phyloP scores from a whole-genome alignment of 2,888 invertebrate genomes.

The Euzetes globulus region DNA sequence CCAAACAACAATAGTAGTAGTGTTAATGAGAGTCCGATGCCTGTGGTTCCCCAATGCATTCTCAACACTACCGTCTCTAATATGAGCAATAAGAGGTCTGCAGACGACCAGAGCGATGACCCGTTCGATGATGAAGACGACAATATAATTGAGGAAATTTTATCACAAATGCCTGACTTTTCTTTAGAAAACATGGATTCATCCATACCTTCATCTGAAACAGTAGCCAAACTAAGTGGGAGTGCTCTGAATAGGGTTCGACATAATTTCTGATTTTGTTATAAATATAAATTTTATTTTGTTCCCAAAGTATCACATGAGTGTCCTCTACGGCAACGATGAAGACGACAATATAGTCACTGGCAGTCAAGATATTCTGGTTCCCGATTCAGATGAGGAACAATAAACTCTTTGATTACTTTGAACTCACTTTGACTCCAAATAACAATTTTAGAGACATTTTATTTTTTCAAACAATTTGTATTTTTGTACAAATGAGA shows the following conservation, averaged over 20 bases:
- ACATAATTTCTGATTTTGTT: neutral
- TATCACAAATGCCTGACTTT: conserved; percentile 6
- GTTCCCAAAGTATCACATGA: neutral
- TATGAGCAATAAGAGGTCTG: neutral
- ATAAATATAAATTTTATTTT: neutral
- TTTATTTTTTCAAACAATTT: too few species aligned
- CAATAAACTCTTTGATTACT: too few species aligned
- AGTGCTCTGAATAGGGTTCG: neutral
- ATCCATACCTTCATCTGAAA: neutral
- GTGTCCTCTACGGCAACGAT: neutral
- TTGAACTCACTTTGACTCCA: neutral
- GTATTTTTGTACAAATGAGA: too few species aligned
- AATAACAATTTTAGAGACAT: neutral
- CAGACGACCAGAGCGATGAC: neutral
- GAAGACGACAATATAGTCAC: neutral
- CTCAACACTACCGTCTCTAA: too few species aligned
- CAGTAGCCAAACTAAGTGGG: neutral
- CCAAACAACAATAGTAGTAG: too few species aligned
- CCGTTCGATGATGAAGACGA: neutral
- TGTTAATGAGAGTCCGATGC: too few species aligned
- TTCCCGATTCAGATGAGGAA: conserved; percentile 5
- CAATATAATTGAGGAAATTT: neutral
- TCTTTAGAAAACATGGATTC: neutral
- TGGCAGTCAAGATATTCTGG: neutral
- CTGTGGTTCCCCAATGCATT: too few species aligned